Evolutionary conservation across 2,888 invertebrate species (phyloP).

Genomic region (Boloria selene): DNA sequence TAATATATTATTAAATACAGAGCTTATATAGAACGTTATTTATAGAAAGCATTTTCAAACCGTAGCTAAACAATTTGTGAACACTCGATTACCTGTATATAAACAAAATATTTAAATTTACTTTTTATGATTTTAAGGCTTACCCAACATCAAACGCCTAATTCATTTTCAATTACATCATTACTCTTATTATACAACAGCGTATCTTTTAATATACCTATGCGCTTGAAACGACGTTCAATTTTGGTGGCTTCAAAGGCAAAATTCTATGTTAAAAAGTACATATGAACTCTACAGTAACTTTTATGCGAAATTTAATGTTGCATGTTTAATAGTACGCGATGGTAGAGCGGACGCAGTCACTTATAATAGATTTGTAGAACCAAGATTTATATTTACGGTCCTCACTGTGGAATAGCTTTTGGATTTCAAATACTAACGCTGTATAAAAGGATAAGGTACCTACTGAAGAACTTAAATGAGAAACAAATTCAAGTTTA

Average conservation of each 20-base stretch:
- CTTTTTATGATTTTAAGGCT: too few species aligned
- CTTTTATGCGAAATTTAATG: constrained; percentile 61
- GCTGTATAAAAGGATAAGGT: not conserved
- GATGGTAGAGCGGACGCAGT: constrained; percentile 25
- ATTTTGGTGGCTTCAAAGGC: constrained; percentile 53
- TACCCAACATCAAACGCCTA: constrained; percentile 21
- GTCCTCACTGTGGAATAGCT: constrained; percentile 12
- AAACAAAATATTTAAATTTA: too few species aligned
- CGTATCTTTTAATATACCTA: constrained; percentile 46
- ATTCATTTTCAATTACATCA: constrained; percentile 31
- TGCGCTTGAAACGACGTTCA: constrained; percentile 21
- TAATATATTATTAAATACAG: too few species aligned
- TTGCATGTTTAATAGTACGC: constrained; percentile 26
- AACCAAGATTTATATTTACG: constrained; percentile 24
- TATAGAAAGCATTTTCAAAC: too few species aligned
- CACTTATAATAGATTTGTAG: constrained; percentile 22
- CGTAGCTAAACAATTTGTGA: too few species aligned
- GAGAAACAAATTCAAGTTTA: too few species aligned
- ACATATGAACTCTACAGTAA: constrained; percentile 41
- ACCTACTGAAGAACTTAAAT: too few species aligned
- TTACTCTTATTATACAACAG: constrained; percentile 35
- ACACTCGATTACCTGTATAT: too few species aligned
- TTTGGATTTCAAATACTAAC: constrained; percentile 24
- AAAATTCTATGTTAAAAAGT: constrained; percentile 59
- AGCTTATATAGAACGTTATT: too few species aligned